A percentile compares a stretch with the other conserved stretches of the same genome.
Evolutionary conservation across 92 coral and sea anemone species (phyloP).

Genomic region (Porites divaricata): DNA sequence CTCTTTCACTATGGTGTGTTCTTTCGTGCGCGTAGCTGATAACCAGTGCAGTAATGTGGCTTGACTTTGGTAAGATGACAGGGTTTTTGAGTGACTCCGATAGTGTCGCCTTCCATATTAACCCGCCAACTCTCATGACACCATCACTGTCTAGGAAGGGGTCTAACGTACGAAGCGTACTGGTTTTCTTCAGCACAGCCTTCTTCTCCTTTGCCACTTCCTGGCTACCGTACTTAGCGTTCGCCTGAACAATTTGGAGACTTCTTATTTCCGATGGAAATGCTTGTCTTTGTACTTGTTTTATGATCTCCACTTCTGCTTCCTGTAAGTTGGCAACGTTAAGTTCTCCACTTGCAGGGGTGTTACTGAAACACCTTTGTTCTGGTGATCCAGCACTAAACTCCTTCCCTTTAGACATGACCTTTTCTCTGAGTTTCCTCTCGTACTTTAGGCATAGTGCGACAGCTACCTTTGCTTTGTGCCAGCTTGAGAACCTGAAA

Average conservation of each 20-base stretch:
- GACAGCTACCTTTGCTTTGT: conserved; percentile 29
- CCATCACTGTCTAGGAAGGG: conserved; percentile 59
- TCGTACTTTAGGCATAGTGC: no score
- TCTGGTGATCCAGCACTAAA: no score
- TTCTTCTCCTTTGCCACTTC: conserved; percentile 61
- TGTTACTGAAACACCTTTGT: not conserved
- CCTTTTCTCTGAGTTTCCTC: no score
- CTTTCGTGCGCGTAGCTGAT: conserved; percentile 51
- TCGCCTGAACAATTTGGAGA: conserved; percentile 50
- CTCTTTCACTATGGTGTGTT: conserved; percentile 62
- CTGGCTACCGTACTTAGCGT: conserved; percentile 37
- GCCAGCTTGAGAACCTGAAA: conserved; percentile 60
- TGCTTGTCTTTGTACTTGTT: conserved; percentile 48
- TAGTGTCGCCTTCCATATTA: conserved; percentile 48
- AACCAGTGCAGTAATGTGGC: conserved; percentile 47
- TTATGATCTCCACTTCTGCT: conserved; percentile 54
- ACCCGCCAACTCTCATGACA: conserved; percentile 57
- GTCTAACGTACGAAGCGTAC: conserved; percentile 37
- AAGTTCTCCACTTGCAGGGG: conserved; percentile 14
- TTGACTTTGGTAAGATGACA: conserved; percentile 59
- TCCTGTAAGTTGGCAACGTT: conserved; percentile 44
- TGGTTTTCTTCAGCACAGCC: conserved; percentile 52
- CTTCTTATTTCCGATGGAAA: conserved; percentile 55
- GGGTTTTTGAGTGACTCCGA: conserved; percentile 41
- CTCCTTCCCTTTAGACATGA: no score